Evolutionary conservation across 2,113 vertebrate genomes (phyloP), one percentile per base, ranked within the genome.

Genomic region (Serinus canaria): DNA sequence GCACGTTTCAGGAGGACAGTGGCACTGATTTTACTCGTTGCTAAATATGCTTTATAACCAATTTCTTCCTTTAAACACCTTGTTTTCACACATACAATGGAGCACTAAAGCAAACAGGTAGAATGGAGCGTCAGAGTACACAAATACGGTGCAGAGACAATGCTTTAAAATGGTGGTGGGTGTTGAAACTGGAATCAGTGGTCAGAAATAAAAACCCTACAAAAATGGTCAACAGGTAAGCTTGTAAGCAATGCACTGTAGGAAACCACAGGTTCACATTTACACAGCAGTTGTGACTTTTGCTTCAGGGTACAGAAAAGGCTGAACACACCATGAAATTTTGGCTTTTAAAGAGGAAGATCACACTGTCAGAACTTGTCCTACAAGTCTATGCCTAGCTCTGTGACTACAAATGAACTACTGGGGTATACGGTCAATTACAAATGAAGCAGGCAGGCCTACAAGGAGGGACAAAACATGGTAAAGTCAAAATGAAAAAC

Each of bases 271-370:
- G 95, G 89, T 93, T 88, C 92, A 95, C 68, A 90, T 86, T 94
- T 87, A 69, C 83, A 96, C 95, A 94, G 96, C 95, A 93, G 92
- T 92, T 84, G 89, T 96, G 94, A 96, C 94, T 97, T 93, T 89
- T 88, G 92, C 94, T 95, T 96, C 72, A 94, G 81, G 83, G 86
- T 86, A 94, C 15, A 90, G 95, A 96, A 91, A 96, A 96, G 80
- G 79, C 89, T 94, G 94, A 97, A 92, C 93, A 92, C 75, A 78
- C 83, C 39, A 64, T n/a, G 94, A 95, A 95, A 93, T 82, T 97
- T 95, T 95, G 97, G 94, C 95, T 89, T 92, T 96, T 60, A 55
- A 47, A 83, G 68, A 93, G 68, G 91, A 94, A 83, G 94, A 91
- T 67, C 94, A 81, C 55, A 33, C 80, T 73, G 55, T 79, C 56